Evolutionary conservation across 2,797 vertebrate genomes (phyloP).

Genomic region (Halcyon badia): DNA sequence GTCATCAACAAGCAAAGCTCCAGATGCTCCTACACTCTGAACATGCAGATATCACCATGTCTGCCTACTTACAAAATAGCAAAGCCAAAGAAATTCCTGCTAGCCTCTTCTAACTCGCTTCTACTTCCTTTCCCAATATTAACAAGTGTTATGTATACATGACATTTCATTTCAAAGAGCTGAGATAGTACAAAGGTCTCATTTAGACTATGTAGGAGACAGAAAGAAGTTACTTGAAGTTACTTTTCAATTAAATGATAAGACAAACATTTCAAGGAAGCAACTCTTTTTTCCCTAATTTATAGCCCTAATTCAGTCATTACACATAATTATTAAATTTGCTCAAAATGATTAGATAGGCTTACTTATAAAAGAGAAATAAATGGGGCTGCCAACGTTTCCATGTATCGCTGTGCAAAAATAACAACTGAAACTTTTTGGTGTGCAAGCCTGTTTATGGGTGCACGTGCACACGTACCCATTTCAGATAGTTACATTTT

Average conservation of each 20-base stretch:
- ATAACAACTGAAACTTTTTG: not conserved
- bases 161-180: constrained; percentile 8
- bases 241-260: constrained; percentile 80
- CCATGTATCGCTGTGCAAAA: constrained; percentile 22
- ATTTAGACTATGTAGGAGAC: constrained; percentile 21
- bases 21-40: not conserved
- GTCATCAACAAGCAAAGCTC: not conserved
- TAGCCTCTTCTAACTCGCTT: not conserved
- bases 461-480: not conserved
- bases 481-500: not conserved
- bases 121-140: not conserved
- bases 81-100: not conserved
- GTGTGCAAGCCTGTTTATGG: not conserved
- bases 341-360: constrained; percentile 77
- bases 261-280: constrained; percentile 75
- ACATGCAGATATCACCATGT: not conserved
- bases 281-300: constrained; percentile 65
- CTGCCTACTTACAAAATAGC: not conserved
- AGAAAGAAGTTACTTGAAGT: constrained; percentile 58
- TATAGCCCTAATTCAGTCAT: constrained; percentile 79
- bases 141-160: not conserved
- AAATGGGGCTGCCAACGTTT: constrained; percentile 42
- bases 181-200: not conserved
- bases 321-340: constrained; percentile 80
- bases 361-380: constrained; percentile 73